These are phyloP conservation scores for Therioaphis trifolii DNA, from an alignment of 2,888 invertebrate species.

Conservation along the genomic window DNA sequence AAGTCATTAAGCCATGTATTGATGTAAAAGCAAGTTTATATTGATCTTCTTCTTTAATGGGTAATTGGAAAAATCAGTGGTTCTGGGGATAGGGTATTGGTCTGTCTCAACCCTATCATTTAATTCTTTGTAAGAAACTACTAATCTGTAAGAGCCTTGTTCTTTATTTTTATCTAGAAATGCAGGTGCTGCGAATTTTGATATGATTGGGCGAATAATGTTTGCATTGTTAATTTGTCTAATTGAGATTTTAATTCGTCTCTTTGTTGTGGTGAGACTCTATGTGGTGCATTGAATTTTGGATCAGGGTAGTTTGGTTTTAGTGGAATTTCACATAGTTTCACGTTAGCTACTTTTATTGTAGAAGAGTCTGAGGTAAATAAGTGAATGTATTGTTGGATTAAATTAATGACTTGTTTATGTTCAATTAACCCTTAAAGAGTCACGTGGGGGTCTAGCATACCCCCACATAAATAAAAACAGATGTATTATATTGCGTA, in stretches of 20 bases:
- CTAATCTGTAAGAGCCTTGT: slow-evolving; percentile 23
- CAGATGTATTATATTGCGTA: too few relatives aligned
- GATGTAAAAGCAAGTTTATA: slow-evolving; percentile 39
- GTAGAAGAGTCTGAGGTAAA: slow-evolving; percentile 38
- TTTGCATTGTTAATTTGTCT: background rate
- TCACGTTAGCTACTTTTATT: slow-evolving; percentile 24
- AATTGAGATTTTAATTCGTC: slow-evolving; percentile 29
- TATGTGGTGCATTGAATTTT: slow-evolving; percentile 34
- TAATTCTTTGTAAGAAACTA: slow-evolving; percentile 54
- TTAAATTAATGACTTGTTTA: background rate
- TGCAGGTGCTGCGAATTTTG: slow-evolving; percentile 13
- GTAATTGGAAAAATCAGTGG: slow-evolving; percentile 47
- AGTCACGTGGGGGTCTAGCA: too few relatives aligned
- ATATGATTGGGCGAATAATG: background rate
- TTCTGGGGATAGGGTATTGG: slow-evolving; percentile 50
- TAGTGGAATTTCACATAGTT: slow-evolving; percentile 30
- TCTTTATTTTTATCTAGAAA: slow-evolving; percentile 53
- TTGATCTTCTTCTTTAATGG: background rate
- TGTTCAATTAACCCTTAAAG: too few relatives aligned
- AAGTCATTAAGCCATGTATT: slow-evolving; percentile 35
- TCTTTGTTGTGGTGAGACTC: slow-evolving; percentile 32
- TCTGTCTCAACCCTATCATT: slow-evolving; percentile 47
- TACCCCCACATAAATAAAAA: too few relatives aligned
- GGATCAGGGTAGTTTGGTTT: background rate
- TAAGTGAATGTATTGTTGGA: slow-evolving; percentile 28